These are phyloP conservation scores for Siniperca obscura DNA, from an alignment of 2,797 vertebrate species.

Conservation along the genomic window DNA sequence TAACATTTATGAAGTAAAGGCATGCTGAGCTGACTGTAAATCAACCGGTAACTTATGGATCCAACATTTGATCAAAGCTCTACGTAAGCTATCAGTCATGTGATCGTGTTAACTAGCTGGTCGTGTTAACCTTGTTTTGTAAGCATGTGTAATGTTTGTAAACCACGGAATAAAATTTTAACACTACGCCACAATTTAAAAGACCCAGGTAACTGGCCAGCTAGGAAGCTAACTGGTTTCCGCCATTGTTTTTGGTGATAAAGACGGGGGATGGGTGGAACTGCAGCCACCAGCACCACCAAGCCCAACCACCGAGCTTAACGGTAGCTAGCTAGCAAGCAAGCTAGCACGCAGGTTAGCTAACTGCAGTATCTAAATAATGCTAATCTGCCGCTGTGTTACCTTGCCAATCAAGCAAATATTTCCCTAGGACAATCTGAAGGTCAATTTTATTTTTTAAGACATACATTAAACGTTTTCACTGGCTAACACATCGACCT, in stretches of 20 bases:
- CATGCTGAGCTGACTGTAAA: slow-evolving; percentile 10
- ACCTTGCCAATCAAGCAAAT: neutral
- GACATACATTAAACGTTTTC: accelerated
- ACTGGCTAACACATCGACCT: slow-evolving; percentile 9
- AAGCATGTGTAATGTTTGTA: neutral
- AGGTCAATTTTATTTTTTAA: neutral
- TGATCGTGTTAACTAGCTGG: slow-evolving; percentile 37
- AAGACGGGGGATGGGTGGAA: slow-evolving; percentile 84
- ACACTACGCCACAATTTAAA: neutral
- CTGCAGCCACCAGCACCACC: slow-evolving; percentile 67
- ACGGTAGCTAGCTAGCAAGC: slow-evolving; percentile 34
- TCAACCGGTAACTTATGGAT: slow-evolving; percentile 43
- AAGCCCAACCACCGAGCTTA: slow-evolving; percentile 55
- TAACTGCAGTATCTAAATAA: slow-evolving; percentile 60
- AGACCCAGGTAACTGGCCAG: neutral
- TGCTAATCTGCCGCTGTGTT: neutral
- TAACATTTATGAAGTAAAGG: neutral
- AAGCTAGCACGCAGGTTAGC: slow-evolving; percentile 59
- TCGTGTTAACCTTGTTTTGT: slow-evolving; percentile 7
- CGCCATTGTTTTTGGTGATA: slow-evolving; percentile 82
- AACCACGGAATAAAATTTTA: neutral
- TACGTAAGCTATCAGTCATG: slow-evolving; percentile 43
- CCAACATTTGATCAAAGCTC: slow-evolving; percentile 6
- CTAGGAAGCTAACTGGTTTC: slow-evolving; percentile 63
- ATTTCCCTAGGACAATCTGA: accelerated